Evolutionary conservation across 1,140 invertebrate genomes (phyloP).

Genomic region (Bombus haemorrhoidalis): DNA sequence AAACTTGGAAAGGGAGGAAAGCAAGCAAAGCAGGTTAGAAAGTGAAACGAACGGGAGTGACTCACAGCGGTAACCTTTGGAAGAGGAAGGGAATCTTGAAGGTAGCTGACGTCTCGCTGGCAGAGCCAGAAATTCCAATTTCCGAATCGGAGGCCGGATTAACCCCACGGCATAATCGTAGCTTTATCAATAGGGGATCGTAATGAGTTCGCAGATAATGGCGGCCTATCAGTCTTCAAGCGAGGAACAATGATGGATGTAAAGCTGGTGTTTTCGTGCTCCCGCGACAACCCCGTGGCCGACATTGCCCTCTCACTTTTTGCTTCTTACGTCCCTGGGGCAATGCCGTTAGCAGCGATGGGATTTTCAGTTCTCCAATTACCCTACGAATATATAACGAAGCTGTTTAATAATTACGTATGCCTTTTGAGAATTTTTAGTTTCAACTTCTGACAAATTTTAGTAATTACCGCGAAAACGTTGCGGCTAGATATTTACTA

Average conservation of each 20-base stretch:
- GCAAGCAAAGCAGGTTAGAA: not conserved
- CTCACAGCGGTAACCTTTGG: not conserved
- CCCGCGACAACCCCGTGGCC: conserved; percentile 51
- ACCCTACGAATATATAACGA: not conserved
- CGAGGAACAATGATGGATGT: conserved; percentile 82
- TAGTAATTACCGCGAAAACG: not conserved
- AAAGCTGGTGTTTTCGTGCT: conserved; percentile 77
- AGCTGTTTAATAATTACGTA: not conserved
- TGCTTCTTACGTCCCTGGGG: not conserved
- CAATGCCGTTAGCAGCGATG: not conserved
- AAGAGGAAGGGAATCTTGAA: conserved; percentile 70
- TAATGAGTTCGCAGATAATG: conserved; percentile 82
- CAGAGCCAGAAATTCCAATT: conserved; percentile 80
- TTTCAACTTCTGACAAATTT: not conserved
- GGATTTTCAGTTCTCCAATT: not conserved
- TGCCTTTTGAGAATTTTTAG: not conserved
- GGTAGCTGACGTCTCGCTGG: conserved; percentile 72
- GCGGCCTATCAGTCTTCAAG: conserved; percentile 79
- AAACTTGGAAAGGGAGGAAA: not conserved
- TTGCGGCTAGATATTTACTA: not conserved
- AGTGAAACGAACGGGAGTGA: conserved; percentile 6
- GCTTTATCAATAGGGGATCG: conserved; percentile 82
- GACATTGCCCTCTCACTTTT: conserved; percentile 43
- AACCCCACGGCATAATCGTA: conserved; percentile 76
- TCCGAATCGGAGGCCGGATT: conserved; percentile 75